phyloP scores from a whole-genome alignment of 2,797 vertebrate genomes.

The Acrossocheilus wenchowensis region DNA sequence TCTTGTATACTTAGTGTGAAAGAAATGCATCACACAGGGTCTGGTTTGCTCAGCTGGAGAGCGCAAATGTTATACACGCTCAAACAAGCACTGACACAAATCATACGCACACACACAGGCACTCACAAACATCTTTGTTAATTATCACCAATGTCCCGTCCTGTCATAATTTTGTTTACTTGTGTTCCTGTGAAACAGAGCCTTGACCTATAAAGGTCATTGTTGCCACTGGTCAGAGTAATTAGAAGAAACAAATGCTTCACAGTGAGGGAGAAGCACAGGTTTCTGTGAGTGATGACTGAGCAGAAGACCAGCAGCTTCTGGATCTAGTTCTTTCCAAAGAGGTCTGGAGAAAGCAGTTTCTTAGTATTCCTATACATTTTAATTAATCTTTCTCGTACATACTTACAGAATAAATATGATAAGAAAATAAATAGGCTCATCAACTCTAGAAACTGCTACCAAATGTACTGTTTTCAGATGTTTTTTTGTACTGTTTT shows the following conservation, averaged over 20 bases:
- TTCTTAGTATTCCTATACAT: background rate
- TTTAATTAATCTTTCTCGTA: background rate
- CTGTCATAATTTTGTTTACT: slow-evolving; percentile 34
- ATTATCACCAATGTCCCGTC: slow-evolving; percentile 36
- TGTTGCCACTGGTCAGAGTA: slow-evolving; percentile 49
- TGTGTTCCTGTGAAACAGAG: slow-evolving; percentile 14
- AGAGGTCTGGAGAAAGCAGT: background rate
- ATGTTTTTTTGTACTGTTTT: no score
- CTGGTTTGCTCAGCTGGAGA: slow-evolving; percentile 16
- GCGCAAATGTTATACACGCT: background rate
- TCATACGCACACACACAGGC: background rate
- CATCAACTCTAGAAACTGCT: background rate
- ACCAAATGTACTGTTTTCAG: background rate
- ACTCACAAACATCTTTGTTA: slow-evolving; percentile 4
- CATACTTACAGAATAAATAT: background rate
- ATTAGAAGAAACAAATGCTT: slow-evolving; percentile 53
- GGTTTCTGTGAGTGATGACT: background rate
- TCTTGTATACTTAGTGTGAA: background rate
- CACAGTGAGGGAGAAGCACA: slow-evolving; percentile 9
- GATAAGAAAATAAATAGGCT: background rate
- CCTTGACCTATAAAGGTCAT: slow-evolving; percentile 58
- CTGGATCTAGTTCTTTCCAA: background rate
- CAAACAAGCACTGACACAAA: slow-evolving; percentile 7
- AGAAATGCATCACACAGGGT: background rate
- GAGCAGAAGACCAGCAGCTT: slow-evolving; percentile 4